These are phyloP conservation scores for Eulemur rubriventer DNA, from an alignment of 2,797 vertebrate species.

Conservation along the genomic window DNA sequence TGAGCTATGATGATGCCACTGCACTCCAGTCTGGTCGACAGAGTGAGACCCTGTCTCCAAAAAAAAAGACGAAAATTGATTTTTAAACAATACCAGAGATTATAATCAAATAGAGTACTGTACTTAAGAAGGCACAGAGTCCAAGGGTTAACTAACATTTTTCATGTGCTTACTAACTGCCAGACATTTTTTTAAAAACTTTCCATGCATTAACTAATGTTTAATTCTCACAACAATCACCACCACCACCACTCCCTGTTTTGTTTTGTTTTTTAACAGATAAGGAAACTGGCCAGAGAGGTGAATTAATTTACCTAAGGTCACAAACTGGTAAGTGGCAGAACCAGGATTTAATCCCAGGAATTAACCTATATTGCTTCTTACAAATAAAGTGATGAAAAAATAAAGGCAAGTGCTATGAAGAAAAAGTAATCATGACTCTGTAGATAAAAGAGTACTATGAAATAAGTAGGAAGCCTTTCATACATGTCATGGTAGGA, in stretches of 20 bases:
- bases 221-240: neutral
- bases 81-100: conserved; percentile 37
- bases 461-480: neutral
- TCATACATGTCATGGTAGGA: neutral
- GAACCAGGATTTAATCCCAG: neutral
- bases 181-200: neutral
- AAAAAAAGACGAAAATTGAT: neutral
- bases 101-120: neutral
- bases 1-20: neutral
- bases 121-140: neutral
- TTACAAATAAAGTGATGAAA: neutral
- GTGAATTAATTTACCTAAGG: neutral
- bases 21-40: neutral
- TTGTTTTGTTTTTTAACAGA: neutral
- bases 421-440: conserved; percentile 8
- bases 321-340: neutral
- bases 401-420: neutral
- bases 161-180: neutral
- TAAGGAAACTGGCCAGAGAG: neutral
- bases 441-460: neutral
- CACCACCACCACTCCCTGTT: no score
- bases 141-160: neutral
- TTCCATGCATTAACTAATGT: neutral
- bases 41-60: neutral
- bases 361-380: neutral